Conservation (phyloP, 2,888 invertebrate genomes). For the Calephelis perditalis region DNA sequence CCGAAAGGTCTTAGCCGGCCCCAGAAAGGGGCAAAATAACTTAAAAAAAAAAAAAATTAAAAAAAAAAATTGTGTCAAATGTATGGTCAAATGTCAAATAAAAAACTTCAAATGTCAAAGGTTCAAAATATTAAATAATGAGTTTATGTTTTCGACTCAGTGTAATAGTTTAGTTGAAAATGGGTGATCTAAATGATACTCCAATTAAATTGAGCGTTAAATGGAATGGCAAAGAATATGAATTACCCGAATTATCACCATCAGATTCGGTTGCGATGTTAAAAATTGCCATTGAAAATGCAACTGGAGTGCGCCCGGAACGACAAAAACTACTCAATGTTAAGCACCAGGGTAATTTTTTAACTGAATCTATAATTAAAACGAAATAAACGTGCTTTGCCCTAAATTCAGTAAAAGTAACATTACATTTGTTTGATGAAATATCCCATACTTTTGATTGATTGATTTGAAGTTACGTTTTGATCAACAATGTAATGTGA, state of each 20-base stretch:
- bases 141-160: neutral
- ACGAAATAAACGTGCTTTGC: neutral
- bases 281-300: conserved; percentile 90
- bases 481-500: no score
- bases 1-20: no score
- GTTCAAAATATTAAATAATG: neutral
- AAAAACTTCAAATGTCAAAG: neutral
- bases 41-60: no score
- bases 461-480: no score
- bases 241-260: conserved; percentile 84
- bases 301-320: conserved; percentile 94
- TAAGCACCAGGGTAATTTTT: conserved; percentile 88
- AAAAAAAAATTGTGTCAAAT: neutral
- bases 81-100: neutral
- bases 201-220: conserved; percentile 84
- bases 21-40: no score
- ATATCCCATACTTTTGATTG: no score
- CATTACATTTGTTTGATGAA: neutral
- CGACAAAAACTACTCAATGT: conserved; percentile 95
- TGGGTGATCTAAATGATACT: conserved; percentile 70
- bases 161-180: conserved; percentile 37
- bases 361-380: conserved; percentile 1
- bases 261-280: conserved; percentile 89
- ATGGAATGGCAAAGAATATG: conserved; percentile 95
- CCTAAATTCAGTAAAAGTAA: neutral